Percentiles rank a stretch among this genome's conserved stretches.
These are phyloP conservation scores for Tenthredo mesomela DNA, from an alignment of 2,888 invertebrate genomes.

Conservation along the genomic window DNA sequence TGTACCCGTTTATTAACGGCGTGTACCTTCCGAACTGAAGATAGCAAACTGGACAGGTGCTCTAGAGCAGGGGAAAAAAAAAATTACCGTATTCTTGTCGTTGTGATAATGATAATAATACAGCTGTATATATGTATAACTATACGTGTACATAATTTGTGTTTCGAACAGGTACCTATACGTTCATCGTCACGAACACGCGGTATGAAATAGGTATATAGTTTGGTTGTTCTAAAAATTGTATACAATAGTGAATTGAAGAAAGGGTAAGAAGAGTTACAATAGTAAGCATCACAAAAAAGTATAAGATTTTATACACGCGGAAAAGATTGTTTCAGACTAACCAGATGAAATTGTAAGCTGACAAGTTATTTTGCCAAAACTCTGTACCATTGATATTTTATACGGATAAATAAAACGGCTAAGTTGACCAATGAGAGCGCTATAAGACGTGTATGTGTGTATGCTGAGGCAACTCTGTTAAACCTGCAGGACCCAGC, in stretches of 20 bases:
- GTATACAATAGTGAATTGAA: too few relatives aligned
- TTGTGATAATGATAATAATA: slow-evolving; percentile 5
- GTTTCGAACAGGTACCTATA: neutral
- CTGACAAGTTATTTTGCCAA: too few relatives aligned
- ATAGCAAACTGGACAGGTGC: neutral
- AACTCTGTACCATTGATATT: too few relatives aligned
- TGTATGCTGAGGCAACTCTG: too few relatives aligned
- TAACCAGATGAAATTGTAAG: too few relatives aligned
- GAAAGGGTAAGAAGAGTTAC: neutral
- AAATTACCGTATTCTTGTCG: neutral
- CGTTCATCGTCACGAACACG: neutral
- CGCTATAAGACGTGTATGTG: too few relatives aligned
- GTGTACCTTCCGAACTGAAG: neutral
- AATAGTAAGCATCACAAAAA: neutral
- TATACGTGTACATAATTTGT: neutral
- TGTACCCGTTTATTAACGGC: neutral
- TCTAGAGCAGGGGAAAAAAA: neutral
- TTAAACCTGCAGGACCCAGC: too few relatives aligned
- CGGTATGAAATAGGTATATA: neutral
- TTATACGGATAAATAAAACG: too few relatives aligned
- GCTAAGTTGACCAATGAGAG: too few relatives aligned
- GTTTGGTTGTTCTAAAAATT: neutral
- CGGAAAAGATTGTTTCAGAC: neutral
- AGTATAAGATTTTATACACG: neutral
- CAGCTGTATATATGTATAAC: too few relatives aligned